A percentile compares a stretch with the other conserved stretches of the same genome.
Evolutionary conservation across 2,113 vertebrate genomes (phyloP).

Genomic region (Arenaria interpres): DNA sequence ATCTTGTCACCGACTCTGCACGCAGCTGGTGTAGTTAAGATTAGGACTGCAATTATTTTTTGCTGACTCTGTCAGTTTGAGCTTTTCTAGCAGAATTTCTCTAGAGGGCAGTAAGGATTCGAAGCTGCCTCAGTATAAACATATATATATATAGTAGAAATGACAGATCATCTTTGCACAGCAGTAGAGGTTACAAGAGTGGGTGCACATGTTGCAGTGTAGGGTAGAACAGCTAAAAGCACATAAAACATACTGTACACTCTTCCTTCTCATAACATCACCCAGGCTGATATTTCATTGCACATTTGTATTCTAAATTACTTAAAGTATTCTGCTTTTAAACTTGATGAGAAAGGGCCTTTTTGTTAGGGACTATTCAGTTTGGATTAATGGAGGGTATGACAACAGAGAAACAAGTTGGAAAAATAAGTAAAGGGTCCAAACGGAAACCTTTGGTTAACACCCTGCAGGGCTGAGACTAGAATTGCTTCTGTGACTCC

Average conservation of each 20-base stretch:
- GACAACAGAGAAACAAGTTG: background rate
- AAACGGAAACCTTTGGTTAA: background rate
- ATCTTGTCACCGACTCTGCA: background rate
- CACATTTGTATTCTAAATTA: slow-evolving; percentile 26
- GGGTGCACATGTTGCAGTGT: slow-evolving; percentile 46
- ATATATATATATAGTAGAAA: slow-evolving; percentile 9
- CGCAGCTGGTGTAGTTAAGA: slow-evolving; percentile 8
- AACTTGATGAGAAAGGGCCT: background rate
- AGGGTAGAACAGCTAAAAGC: slow-evolving; percentile 44
- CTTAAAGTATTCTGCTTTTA: background rate
- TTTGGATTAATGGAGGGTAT: background rate
- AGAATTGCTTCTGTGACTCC: background rate
- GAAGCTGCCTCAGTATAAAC: slow-evolving; percentile 23
- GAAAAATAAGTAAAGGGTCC: background rate
- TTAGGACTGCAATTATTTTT: slow-evolving; percentile 47
- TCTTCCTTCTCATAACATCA: slow-evolving; percentile 23
- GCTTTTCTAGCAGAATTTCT: slow-evolving; percentile 72
- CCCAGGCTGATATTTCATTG: slow-evolving; percentile 10
- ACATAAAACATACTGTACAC: slow-evolving; percentile 51
- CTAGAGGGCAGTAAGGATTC: slow-evolving; percentile 77
- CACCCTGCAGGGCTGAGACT: background rate
- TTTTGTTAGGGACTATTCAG: background rate
- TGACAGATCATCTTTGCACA: slow-evolving; percentile 62
- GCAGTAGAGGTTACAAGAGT: slow-evolving; percentile 62
- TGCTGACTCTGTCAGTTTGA: slow-evolving; percentile 65